These are phyloP conservation scores for Cavia aperea DNA, from an alignment of 2,113 vertebrate genomes.

Conservation along the genomic window DNA sequence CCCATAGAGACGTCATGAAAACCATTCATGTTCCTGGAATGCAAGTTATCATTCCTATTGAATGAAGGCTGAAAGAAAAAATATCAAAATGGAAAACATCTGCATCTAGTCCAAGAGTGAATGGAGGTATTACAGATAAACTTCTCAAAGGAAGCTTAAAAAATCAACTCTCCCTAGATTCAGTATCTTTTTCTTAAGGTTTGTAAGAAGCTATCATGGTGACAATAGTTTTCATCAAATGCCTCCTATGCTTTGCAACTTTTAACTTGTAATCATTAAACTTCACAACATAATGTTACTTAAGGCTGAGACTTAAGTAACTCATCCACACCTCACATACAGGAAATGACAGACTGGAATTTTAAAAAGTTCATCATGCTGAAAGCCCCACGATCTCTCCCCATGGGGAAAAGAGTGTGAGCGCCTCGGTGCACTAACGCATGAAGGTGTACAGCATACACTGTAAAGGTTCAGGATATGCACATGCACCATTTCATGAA, in stretches of 20 bases:
- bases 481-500: neutral
- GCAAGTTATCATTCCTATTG: neutral
- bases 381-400: neutral
- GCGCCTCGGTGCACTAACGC: fast-evolving
- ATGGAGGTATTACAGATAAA: neutral
- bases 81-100: conserved; percentile 11
- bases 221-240: neutral
- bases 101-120: neutral
- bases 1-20: neutral
- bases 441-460: neutral
- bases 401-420: neutral
- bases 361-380: neutral
- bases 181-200: neutral
- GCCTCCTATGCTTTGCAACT: neutral
- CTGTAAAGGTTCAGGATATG: neutral
- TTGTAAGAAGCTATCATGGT: neutral
- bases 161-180: neutral
- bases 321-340: neutral
- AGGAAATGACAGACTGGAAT: conserved; percentile 2
- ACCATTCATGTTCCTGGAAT: neutral
- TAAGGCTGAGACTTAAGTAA: neutral
- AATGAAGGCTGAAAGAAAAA: neutral
- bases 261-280: neutral
- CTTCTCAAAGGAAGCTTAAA: neutral
- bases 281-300: neutral